Evolutionary conservation across 2,888 invertebrate species (phyloP).

Genomic region (Parnassius apollo): DNA sequence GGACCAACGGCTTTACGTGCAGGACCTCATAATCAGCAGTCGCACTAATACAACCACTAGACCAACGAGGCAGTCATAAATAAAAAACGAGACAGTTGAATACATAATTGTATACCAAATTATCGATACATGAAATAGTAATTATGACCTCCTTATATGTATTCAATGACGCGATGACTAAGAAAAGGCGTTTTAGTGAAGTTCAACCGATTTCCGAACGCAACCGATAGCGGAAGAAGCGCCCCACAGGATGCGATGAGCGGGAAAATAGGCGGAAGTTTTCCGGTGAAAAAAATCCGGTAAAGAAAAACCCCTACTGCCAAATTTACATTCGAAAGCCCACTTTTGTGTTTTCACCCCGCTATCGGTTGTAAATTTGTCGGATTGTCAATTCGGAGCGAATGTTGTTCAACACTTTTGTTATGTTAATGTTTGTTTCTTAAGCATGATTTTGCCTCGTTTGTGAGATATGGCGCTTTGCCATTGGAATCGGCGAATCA

Average conservation of each 20-base stretch:
- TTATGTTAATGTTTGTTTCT: conserved; percentile 67
- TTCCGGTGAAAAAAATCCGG: conserved; percentile 61
- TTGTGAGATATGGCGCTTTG: conserved; percentile 7
- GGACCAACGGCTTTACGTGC: too few species aligned
- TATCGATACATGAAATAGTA: not conserved
- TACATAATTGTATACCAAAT: too few species aligned
- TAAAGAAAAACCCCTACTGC: conserved; percentile 60
- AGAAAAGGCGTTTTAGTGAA: conserved; percentile 34
- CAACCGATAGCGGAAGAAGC: conserved; percentile 62
- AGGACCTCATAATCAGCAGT: too few species aligned
- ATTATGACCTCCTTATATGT: conserved; percentile 46
- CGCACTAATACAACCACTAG: too few species aligned
- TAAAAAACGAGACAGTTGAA: too few species aligned
- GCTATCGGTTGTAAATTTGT: conserved; percentile 77
- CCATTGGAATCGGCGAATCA: not conserved
- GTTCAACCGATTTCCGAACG: conserved; percentile 71
- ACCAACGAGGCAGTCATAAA: too few species aligned
- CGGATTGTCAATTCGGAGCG: conserved; percentile 75
- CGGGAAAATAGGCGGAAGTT: conserved; percentile 80
- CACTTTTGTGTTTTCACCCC: conserved; percentile 69
- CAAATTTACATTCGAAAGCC: conserved; percentile 78
- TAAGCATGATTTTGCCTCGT: conserved; percentile 25
- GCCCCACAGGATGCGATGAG: conserved; percentile 72
- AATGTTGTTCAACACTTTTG: conserved; percentile 70
- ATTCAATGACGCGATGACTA: conserved; percentile 38